Percentiles rank a stretch among this genome's conserved stretches.
These are phyloP conservation scores for Thripadectes ignobilis DNA, from an alignment of 2,797 vertebrate genomes.

Conservation along the genomic window DNA sequence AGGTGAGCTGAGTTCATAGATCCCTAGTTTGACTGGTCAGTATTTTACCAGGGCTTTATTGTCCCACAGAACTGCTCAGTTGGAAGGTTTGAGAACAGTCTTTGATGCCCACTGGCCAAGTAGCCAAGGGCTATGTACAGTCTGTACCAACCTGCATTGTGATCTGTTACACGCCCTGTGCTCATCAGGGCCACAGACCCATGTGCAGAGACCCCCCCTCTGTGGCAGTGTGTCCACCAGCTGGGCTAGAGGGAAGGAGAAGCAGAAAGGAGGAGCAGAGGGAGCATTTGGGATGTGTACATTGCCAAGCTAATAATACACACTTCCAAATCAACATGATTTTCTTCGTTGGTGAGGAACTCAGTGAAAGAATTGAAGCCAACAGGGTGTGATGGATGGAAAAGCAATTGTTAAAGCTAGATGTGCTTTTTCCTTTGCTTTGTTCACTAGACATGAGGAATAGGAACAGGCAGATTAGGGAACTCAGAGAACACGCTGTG, in stretches of 20 bases:
- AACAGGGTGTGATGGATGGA: neutral
- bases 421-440: neutral
- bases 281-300: neutral
- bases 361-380: neutral
- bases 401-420: neutral
- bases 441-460: fast-evolving
- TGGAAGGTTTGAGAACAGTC: neutral
- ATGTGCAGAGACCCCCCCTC: neutral
- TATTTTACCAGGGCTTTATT: neutral
- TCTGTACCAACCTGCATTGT: neutral
- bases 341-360: neutral
- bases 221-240: fast-evolving
- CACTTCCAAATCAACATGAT: neutral
- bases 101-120: neutral
- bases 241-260: neutral
- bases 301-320: neutral
- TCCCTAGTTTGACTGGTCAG: neutral
- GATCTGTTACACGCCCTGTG: fast-evolving
- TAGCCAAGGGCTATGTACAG: fast-evolving
- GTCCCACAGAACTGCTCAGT: neutral
- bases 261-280: neutral
- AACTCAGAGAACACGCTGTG: neutral
- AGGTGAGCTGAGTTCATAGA: neutral
- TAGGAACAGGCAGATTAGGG: neutral
- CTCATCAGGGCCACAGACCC: neutral